These are phyloP conservation scores for Drosophila sordidula DNA, from an alignment of 2,888 invertebrate species.

Conservation along the genomic window DNA sequence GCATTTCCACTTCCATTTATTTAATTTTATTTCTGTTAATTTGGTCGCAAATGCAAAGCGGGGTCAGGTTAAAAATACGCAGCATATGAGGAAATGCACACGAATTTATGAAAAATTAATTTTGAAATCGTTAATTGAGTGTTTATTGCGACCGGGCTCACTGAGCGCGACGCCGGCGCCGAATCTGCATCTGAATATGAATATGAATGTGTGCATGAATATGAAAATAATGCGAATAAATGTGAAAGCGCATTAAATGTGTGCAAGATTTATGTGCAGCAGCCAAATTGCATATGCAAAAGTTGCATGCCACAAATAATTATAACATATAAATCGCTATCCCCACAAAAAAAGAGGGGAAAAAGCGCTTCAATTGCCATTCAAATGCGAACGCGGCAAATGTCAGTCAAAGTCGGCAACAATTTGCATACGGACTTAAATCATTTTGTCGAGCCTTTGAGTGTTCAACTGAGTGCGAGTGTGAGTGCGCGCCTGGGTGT, in stretches of 20 bases:
- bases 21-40: slow-evolving; percentile 76
- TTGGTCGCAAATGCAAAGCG: slow-evolving; percentile 39
- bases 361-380: slow-evolving; percentile 49
- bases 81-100: slow-evolving; percentile 67
- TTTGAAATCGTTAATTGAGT: slow-evolving; percentile 83
- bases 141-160: slow-evolving; percentile 80
- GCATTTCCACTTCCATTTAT: slow-evolving; percentile 49
- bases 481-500: slow-evolving; percentile 26
- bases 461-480: slow-evolving; percentile 36
- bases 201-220: slow-evolving; percentile 50
- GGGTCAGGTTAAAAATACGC: slow-evolving; percentile 60
- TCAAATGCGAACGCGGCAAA: slow-evolving; percentile 67
- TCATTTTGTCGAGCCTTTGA: slow-evolving; percentile 75
- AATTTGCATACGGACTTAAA: slow-evolving; percentile 83
- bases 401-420: slow-evolving; percentile 79
- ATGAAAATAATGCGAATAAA: slow-evolving; percentile 62
- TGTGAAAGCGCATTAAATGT: slow-evolving; percentile 64
- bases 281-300: slow-evolving; percentile 53
- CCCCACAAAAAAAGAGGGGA: slow-evolving; percentile 3
- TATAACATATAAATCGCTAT: slow-evolving; percentile 24
- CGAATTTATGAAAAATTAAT: slow-evolving; percentile 83
- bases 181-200: slow-evolving; percentile 23
- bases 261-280: slow-evolving; percentile 65
- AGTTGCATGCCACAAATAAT: slow-evolving; percentile 33
- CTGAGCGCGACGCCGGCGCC: slow-evolving; percentile 54